Evolutionary conservation across 2,888 invertebrate genomes (phyloP).

Genomic region (Eubasilissa splendida): DNA sequence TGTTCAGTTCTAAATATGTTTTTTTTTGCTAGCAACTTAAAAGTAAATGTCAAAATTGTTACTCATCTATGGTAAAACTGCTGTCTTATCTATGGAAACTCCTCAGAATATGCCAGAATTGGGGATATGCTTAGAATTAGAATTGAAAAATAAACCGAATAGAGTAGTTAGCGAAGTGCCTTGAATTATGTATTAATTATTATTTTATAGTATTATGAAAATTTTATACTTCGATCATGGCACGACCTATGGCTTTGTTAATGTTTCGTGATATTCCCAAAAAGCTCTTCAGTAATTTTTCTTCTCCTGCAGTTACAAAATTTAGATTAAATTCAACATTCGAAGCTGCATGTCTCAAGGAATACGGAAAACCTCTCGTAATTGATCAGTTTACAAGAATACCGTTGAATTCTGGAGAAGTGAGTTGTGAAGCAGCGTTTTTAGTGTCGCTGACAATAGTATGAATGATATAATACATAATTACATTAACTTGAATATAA

Average conservation of each 20-base stretch:
- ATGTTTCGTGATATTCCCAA: slow-evolving; percentile 29
- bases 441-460: not conserved
- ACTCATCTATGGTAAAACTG: no score
- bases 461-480: slow-evolving; percentile 4
- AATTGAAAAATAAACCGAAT: not conserved
- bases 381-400: slow-evolving; percentile 39
- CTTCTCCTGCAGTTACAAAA: slow-evolving; percentile 12
- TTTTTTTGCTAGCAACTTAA: no score
- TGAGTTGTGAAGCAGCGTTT: slow-evolving; percentile 13
- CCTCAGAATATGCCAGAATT: no score
- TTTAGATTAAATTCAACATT: slow-evolving; percentile 48
- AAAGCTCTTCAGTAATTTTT: slow-evolving; percentile 15
- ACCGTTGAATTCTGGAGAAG: slow-evolving; percentile 40
- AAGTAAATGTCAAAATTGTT: no score
- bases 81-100: no score
- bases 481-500: not conserved
- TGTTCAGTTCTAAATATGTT: no score
- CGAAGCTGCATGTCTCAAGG: slow-evolving; percentile 47
- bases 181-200: not conserved
- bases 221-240: slow-evolving; percentile 24
- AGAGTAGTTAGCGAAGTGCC: no score
- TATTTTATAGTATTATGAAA: slow-evolving; percentile 17
- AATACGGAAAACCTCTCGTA: slow-evolving; percentile 51
- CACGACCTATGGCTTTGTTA: slow-evolving; percentile 13
- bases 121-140: no score